phyloP scores from a whole-genome alignment of 53 echinoderm and acorn worm genomes.

The Arbacia lixula region DNA sequence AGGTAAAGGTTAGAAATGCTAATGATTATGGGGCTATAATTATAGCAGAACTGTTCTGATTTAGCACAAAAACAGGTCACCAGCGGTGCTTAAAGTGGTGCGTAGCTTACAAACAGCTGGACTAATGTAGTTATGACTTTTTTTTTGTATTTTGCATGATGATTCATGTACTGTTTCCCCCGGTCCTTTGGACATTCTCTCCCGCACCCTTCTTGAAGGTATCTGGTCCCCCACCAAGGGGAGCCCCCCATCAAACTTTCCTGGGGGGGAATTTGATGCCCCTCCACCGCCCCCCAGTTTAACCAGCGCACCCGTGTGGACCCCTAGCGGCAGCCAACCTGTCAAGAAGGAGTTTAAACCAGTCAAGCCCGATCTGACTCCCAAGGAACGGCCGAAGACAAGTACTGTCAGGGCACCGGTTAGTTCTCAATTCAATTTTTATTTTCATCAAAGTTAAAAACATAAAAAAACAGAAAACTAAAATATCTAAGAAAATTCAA shows the following conservation, averaged over 20 bases:
- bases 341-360: constrained; percentile 82
- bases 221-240: constrained; percentile 11
- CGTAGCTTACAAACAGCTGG: background rate
- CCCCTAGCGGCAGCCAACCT: constrained; percentile 53
- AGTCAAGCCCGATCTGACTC: constrained; percentile 62
- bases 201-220: background rate
- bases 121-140: background rate
- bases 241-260: background rate
- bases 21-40: no score
- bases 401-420: constrained; percentile 30
- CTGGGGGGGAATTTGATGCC: background rate
- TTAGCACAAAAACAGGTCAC: no score
- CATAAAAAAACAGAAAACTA: no score
- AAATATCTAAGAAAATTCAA: no score
- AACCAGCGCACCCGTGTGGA: constrained; percentile 62
- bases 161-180: background rate
- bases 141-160: background rate
- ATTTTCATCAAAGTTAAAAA: background rate
- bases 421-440: background rate
- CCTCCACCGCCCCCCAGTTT: background rate
- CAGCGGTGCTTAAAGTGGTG: background rate
- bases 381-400: constrained; percentile 26
- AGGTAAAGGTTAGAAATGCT: no score
- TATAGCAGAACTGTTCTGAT: no score
- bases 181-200: no score